Evolutionary conservation across 1,140 invertebrate genomes (phyloP).

Genomic region (Bombus superbus): DNA sequence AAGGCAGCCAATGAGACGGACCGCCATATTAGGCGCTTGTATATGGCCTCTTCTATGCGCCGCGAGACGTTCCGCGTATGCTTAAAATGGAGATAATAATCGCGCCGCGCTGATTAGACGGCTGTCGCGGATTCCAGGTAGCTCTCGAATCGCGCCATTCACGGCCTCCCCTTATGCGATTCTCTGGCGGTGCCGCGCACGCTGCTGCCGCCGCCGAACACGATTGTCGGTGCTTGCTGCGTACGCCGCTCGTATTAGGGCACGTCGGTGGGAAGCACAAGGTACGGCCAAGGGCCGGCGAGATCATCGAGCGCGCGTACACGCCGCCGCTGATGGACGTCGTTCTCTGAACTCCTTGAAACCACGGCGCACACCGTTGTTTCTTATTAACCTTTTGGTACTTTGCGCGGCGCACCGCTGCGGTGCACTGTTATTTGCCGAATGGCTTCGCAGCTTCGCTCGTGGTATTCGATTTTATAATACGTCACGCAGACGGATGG

Average conservation of each 20-base stretch:
- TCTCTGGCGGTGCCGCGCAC: not conserved
- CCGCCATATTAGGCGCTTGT: constrained; percentile 62
- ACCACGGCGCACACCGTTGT: not conserved
- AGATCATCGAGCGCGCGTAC: constrained; percentile 7
- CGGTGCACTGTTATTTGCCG: constrained; percentile 19
- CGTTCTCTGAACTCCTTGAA: constrained; percentile 16
- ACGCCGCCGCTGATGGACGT: constrained; percentile 18
- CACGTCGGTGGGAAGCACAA: not conserved
- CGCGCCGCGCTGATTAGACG: constrained; percentile 39
- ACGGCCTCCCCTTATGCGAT: not conserved
- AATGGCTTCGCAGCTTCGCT: constrained; percentile 12
- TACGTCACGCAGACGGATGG: not conserved
- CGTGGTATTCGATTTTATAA: constrained; percentile 4
- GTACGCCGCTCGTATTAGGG: constrained; percentile 43
- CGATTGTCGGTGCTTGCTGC: constrained; percentile 6
- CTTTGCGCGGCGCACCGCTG: constrained; percentile 18
- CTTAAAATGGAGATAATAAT: constrained; percentile 56
- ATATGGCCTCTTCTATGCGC: constrained; percentile 48
- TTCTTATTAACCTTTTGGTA: constrained; percentile 33
- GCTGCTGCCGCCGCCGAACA: too few relatives aligned
- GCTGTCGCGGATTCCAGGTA: constrained; percentile 39
- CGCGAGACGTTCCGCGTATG: constrained; percentile 25
- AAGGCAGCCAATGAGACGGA: constrained; percentile 58
- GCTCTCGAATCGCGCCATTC: constrained; percentile 16
- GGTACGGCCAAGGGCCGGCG: not conserved